These are phyloP conservation scores for Triplophysa dalaica DNA, from an alignment of 2,113 vertebrate genomes.

Conservation along the genomic window DNA sequence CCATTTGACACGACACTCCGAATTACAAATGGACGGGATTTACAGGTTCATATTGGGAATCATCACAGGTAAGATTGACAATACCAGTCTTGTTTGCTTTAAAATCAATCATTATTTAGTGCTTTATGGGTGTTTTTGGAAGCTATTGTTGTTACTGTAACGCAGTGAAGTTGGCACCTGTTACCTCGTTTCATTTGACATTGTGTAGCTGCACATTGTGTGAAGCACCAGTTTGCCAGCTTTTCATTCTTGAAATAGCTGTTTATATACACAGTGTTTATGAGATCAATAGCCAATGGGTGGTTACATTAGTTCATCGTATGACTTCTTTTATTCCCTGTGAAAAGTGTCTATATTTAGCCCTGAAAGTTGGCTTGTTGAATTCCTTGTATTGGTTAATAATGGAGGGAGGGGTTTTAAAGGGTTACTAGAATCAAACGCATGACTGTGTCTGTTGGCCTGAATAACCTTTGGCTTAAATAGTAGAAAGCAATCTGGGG, in stretches of 20 bases:
- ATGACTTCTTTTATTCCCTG: background rate
- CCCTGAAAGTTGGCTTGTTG: background rate
- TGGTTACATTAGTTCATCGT: background rate
- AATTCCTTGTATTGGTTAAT: background rate
- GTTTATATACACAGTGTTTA: background rate
- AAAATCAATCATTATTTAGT: background rate
- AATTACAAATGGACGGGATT: constrained; percentile 41
- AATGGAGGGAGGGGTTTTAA: background rate
- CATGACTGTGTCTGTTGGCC: background rate
- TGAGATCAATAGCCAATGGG: background rate
- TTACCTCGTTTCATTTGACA: background rate
- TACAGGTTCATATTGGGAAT: constrained; percentile 35
- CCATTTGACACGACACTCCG: constrained; percentile 13
- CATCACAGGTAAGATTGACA: constrained; percentile 45
- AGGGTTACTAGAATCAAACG: background rate
- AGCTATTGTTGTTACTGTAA: background rate
- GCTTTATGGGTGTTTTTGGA: background rate
- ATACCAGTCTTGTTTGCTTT: background rate
- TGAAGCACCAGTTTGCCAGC: constrained; percentile 13
- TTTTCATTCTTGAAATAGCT: constrained; percentile 9
- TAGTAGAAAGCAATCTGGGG: background rate
- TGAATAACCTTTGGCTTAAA: constrained; percentile 2
- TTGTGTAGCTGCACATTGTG: background rate
- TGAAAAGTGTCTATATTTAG: constrained; percentile 10
- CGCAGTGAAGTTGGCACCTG: background rate